Conservation (phyloP, 2,888 invertebrate genomes). For the Cremastinae sp. region DNA sequence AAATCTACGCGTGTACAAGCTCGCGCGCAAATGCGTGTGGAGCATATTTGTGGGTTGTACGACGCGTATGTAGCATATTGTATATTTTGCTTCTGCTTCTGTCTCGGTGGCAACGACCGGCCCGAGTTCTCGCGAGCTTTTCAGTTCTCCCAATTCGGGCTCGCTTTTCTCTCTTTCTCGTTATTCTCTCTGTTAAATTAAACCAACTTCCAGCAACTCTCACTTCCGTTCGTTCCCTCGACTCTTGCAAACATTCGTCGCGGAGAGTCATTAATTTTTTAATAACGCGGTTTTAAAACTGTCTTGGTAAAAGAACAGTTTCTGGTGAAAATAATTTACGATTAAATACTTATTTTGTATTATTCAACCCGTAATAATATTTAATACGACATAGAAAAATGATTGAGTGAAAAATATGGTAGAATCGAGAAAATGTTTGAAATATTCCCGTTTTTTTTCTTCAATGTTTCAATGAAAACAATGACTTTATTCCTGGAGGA, state of each 20-base stretch:
- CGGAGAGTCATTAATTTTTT: conserved; percentile 44
- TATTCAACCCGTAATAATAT: too few species aligned
- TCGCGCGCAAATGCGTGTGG: neutral
- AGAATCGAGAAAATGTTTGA: conserved; percentile 7
- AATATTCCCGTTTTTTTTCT: too few species aligned
- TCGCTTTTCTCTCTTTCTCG: conserved; percentile 7
- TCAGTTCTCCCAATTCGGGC: conserved; percentile 54
- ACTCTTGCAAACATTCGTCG: neutral
- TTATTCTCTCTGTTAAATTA: conserved; percentile 46
- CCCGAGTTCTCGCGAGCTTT: conserved; percentile 44
- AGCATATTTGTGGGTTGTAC: conserved; percentile 3
- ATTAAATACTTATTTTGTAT: too few species aligned
- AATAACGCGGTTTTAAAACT: neutral
- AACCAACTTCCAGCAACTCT: conserved; percentile 53
- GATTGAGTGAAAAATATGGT: conserved; percentile 2
- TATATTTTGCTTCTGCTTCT: conserved; percentile 48
- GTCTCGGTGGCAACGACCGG: conserved; percentile 59
- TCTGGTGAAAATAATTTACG: too few species aligned
- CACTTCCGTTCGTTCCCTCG: conserved; percentile 48
- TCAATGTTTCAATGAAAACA: too few species aligned
- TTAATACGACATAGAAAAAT: too few species aligned
- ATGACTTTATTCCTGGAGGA: too few species aligned
- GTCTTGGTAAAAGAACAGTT: too few species aligned
- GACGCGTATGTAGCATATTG: conserved; percentile 6
- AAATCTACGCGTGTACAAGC: neutral